Evolutionary conservation across 2,113 vertebrate species (phyloP).

Genomic region (Atlantisia rogersi): DNA sequence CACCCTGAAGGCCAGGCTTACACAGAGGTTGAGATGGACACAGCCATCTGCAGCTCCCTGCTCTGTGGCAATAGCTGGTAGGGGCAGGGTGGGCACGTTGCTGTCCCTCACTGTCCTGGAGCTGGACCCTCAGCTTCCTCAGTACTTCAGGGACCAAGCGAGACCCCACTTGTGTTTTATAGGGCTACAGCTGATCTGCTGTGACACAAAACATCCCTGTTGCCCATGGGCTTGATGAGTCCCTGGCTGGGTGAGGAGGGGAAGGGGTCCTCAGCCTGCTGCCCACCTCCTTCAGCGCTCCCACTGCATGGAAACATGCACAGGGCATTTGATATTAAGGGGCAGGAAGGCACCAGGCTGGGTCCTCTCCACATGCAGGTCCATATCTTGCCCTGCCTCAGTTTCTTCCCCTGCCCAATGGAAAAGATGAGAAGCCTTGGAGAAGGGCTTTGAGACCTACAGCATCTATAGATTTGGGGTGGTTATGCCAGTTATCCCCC

Average conservation of each 20-base stretch:
- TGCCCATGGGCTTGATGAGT: background rate
- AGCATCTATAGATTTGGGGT: background rate
- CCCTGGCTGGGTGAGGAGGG: background rate
- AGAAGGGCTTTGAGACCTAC: background rate
- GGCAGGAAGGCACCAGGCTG: background rate
- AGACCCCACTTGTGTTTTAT: accelerated
- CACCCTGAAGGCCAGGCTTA: background rate
- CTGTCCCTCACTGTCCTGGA: background rate
- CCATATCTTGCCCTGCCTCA: background rate
- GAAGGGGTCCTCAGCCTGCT: background rate
- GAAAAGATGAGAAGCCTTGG: background rate
- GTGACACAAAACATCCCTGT: background rate
- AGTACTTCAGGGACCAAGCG: background rate
- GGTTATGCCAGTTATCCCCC: background rate
- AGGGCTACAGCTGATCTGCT: accelerated
- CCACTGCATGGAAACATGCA: accelerated
- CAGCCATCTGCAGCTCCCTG: background rate
- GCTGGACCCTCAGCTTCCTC: background rate
- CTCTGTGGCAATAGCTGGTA: background rate
- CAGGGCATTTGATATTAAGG: background rate
- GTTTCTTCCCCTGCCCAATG: background rate
- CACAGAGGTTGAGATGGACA: background rate
- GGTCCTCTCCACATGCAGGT: background rate
- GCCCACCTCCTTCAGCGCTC: accelerated
- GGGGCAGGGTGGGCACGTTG: background rate